Evolutionary conservation across 2,888 invertebrate species (phyloP).

Genomic region (Chironomus riparius): DNA sequence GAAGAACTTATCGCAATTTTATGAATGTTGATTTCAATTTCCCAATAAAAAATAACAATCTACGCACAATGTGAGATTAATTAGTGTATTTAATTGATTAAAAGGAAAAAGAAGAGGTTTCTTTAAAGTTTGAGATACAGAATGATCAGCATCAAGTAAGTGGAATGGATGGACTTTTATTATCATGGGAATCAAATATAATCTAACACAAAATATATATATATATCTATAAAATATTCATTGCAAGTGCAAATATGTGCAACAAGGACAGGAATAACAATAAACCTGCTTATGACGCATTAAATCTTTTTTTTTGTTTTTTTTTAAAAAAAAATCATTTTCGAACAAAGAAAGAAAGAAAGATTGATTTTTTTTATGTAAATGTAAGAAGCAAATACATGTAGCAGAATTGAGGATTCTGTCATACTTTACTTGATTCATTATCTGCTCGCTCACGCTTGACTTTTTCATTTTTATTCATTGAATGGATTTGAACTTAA

Average conservation of each 20-base stretch:
- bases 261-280: not conserved
- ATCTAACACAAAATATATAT: not conserved
- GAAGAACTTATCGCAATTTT: no score
- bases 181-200: not conserved
- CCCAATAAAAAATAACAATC: not conserved
- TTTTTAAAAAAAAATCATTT: not conserved
- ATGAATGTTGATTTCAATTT: not conserved
- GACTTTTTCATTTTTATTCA: not conserved
- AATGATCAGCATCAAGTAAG: constrained; percentile 20
- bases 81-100: not conserved
- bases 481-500: not conserved
- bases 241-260: not conserved
- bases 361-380: not conserved
- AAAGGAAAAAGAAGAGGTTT: constrained; percentile 18
- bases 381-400: not conserved
- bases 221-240: not conserved
- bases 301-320: not conserved
- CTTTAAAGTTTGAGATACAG: constrained; percentile 18
- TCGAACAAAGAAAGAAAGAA: not conserved
- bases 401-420: not conserved
- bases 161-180: not conserved
- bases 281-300: constrained; percentile 3
- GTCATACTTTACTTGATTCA: not conserved
- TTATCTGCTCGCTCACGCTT: not conserved
- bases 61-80: not conserved